Evolutionary conservation across 2,888 invertebrate genomes (phyloP).

Genomic region (Odontothrips loti): DNA sequence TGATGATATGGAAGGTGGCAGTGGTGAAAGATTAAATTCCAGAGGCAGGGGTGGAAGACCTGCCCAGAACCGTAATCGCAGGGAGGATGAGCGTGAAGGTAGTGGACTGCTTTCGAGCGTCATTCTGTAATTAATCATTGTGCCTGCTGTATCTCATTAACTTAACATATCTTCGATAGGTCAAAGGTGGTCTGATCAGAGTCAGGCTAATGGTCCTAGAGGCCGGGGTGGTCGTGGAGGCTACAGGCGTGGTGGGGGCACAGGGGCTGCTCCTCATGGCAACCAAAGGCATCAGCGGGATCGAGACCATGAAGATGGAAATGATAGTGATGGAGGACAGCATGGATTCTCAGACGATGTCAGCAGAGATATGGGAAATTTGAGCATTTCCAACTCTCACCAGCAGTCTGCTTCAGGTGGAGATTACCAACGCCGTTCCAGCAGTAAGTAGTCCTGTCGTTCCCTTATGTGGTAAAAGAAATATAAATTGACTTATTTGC

Average conservation of each 20-base stretch:
- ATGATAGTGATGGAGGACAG: not conserved
- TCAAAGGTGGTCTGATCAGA: not conserved
- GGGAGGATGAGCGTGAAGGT: not conserved
- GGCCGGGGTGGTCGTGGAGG: not conserved
- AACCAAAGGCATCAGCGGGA: not conserved
- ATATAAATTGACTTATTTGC: too few species aligned
- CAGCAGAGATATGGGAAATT: not conserved
- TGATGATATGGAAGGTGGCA: not conserved
- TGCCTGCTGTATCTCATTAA: not conserved
- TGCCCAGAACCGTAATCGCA: not conserved
- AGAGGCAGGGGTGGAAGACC: not conserved
- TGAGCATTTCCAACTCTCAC: not conserved
- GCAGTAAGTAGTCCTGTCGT: not conserved
- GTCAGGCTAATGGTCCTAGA: not conserved
- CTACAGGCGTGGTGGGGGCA: not conserved
- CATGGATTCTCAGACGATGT: not conserved
- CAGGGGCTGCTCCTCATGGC: not conserved
- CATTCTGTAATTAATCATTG: not conserved
- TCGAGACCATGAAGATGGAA: not conserved
- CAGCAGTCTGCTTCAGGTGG: not conserved
- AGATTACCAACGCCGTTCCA: not conserved
- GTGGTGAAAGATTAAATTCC: not conserved
- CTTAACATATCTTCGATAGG: not conserved
- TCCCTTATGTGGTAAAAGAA: too few species aligned
- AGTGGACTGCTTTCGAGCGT: not conserved